A percentile compares a stretch with the other conserved stretches of the same genome.
Evolutionary conservation across 2,888 invertebrate species (phyloP).

Genomic region (Mystacides longicornis): DNA sequence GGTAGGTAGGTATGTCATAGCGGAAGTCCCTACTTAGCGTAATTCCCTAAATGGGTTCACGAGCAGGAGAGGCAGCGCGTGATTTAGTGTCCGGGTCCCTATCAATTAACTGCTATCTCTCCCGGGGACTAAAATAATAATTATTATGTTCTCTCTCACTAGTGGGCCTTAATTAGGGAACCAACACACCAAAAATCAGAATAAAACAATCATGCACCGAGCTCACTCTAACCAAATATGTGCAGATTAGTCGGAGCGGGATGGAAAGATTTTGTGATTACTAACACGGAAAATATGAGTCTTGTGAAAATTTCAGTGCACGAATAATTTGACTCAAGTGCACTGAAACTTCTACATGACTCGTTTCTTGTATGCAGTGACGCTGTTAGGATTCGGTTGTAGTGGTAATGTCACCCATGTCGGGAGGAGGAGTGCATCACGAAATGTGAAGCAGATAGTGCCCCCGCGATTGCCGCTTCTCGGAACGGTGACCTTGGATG

Average conservation of each 20-base stretch:
- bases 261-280: no score
- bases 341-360: no score
- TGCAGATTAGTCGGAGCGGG: no score
- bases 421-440: slow-evolving; percentile 8
- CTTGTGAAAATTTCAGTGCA: no score
- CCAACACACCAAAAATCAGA: slow-evolving; percentile 1
- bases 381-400: no score
- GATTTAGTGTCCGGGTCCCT: slow-evolving; percentile 18
- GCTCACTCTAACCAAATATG: not conserved
- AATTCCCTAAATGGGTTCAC: no score
- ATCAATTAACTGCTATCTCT: slow-evolving; percentile 25
- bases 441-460: slow-evolving; percentile 15
- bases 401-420: not conserved
- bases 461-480: slow-evolving; percentile 20
- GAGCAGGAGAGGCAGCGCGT: slow-evolving; percentile 8
- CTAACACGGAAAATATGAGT: no score
- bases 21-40: no score
- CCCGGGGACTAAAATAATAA: slow-evolving; percentile 24
- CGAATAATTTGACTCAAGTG: no score
- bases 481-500: slow-evolving; percentile 24
- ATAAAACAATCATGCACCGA: not conserved
- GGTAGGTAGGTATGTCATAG: no score
- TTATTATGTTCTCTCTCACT: slow-evolving; percentile 25
- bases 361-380: no score
- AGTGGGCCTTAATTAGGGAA: slow-evolving; percentile 17